phyloP scores from a whole-genome alignment of 2,113 vertebrate species.

The Cynocephalus volans region DNA sequence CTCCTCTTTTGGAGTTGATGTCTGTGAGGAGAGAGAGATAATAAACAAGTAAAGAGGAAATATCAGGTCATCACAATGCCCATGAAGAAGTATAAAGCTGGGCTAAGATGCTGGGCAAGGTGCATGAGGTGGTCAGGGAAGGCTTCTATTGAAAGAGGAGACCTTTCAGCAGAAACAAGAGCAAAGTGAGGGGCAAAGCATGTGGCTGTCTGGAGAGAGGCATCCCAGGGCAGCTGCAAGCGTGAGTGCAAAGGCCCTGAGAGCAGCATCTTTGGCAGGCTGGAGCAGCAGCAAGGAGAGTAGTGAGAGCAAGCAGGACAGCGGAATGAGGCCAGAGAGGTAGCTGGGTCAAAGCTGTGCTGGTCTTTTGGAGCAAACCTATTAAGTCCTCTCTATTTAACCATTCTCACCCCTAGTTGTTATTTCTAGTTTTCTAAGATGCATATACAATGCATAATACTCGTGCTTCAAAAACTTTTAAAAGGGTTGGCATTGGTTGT shows the following conservation, averaged over 20 bases:
- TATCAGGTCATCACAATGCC: neutral
- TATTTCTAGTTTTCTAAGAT: constrained; percentile 6
- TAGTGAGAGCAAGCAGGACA: neutral
- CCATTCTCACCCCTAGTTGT: neutral
- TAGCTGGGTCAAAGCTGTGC: neutral
- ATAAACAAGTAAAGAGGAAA: neutral
- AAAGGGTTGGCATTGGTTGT: neutral
- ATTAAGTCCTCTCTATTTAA: neutral
- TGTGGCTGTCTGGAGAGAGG: neutral
- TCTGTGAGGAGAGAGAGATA: neutral
- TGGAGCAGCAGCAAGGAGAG: neutral
- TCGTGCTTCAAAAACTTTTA: neutral
- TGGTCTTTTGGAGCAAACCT: neutral
- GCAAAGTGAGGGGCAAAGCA: neutral
- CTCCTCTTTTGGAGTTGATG: neutral
- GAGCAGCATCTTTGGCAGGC: neutral
- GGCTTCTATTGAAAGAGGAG: neutral
- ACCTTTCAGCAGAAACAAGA: neutral
- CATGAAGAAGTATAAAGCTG: neutral
- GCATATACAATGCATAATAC: neutral
- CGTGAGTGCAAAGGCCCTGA: neutral
- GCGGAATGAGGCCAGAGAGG: neutral
- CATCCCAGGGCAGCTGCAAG: neutral
- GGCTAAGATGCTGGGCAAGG: neutral
- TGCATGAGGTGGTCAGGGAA: neutral